Evolutionary conservation across 2,113 vertebrate species (phyloP).

Genomic region (Cnemophilus loriae): DNA sequence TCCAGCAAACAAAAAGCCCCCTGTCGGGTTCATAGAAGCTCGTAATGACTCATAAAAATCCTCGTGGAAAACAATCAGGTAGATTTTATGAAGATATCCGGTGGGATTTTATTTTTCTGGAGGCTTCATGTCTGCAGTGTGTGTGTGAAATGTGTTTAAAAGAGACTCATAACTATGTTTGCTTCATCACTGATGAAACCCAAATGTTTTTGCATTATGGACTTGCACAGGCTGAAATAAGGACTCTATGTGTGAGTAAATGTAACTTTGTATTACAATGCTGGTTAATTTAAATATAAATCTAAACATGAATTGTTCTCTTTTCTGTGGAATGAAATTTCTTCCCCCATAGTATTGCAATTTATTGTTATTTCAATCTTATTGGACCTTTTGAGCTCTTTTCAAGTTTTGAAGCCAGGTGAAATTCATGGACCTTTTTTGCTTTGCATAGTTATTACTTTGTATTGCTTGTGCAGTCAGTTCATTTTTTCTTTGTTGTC

Average conservation of each 20-base stretch:
- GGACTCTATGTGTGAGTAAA: not conserved
- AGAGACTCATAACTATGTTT: not conserved
- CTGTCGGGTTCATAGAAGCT: not conserved
- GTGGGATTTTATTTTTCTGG: not conserved
- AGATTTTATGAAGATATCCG: not conserved
- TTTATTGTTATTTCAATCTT: not conserved
- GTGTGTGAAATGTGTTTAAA: not conserved
- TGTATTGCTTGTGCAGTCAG: not conserved
- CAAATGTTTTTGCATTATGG: not conserved
- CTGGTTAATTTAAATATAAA: slow-evolving; percentile 25
- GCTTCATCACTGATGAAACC: not conserved
- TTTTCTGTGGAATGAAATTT: not conserved
- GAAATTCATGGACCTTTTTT: not conserved
- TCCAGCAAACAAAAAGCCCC: not conserved
- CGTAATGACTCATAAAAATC: not conserved
- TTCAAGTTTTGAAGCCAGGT: not conserved
- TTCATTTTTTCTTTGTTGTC: not conserved
- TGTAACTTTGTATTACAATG: not conserved
- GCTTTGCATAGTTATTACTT: not conserved
- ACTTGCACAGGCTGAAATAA: not conserved
- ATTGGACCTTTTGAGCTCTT: not conserved
- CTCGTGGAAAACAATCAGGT: not conserved
- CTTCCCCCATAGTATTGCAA: not conserved
- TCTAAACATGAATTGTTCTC: not conserved
- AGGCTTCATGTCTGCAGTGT: not conserved